Base-by-base conservation (phyloP, 2,888 invertebrate genomes). In the Hermodice carunculata region DNA sequence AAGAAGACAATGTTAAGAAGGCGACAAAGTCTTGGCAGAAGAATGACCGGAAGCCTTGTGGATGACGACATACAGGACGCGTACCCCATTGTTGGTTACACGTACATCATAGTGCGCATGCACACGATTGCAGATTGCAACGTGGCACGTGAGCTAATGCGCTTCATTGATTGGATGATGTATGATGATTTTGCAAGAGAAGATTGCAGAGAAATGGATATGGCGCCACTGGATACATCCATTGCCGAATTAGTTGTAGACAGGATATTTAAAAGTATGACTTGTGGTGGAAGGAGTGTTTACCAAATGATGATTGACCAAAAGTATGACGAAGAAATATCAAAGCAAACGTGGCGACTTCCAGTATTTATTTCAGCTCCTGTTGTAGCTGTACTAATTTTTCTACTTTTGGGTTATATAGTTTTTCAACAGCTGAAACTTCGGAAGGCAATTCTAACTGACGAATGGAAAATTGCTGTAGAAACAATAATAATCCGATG, bases 81-180 rank as follows among this genome's bases (percentile, higher is more conserved):
- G 3, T 82, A 81, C 48, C 84, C 84, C 0, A 75, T 84, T 0
- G 75, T 80, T 3, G 75, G 78, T 3, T 83, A 76, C 63, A 79
- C 82, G 0, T 81, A 81, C 67, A 71, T 84, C 57, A 72, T 83
- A 37, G 63, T 81, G 1, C 67, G 72, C 19, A 65, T 62, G 58
- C 68, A 69, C 2, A 44, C 42, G 19, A 76, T 74, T 66, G 51
- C 22, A 8, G 62, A 76, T 49, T 84, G 84, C 64, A 64, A 65
- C 1, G 57, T 70, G 2, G 76, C 78, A 17, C 73, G 70, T 28
- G 84, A 84, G 63, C 67, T 84, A 17, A 69, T 78, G n/a, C 67
- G 81, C n/a, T 83, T 78, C 54, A 65, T 78, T 1, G 59, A 74
- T n/a, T 83, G 82, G 82, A 76, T 78, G 51, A 61, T 76, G 37